Base-by-base conservation (phyloP, 2,113 vertebrate genomes). In the Lepus europaeus region DNA sequence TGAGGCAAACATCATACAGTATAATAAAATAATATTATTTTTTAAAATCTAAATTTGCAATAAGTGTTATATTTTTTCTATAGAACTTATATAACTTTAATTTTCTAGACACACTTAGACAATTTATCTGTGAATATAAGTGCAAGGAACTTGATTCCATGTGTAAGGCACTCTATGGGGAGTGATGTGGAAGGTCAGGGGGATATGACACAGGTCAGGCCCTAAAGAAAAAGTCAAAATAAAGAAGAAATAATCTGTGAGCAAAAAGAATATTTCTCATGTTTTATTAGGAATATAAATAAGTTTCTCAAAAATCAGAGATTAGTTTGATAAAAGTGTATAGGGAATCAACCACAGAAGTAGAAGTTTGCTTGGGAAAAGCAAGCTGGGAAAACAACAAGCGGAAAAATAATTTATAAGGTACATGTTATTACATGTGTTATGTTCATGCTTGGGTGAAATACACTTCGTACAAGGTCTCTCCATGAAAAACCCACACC, bases 151-250 rank as follows among this genome's bases (percentile, higher is more conserved):
- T 25, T 36, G 33, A 4, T 14, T 77, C 9, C 0, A 33, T 3
- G 2, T 59, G 5, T 20, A 87, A 83, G 29, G 5, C 5, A 12
- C 9, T 56, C 4, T 33, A 0, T 19, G 7, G 68, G 16, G 19
- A 16, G 9, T 13, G 4, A 3, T 29, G 4, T 17, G 12, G 25
- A 56, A 2, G 3, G 2, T 5, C 36, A 77, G 0, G 1, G 27
- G 25, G 69, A 10, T 11, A 14, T 25, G 33, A 1, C 4, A 3
- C 3, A 2, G 4, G n/a, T 29, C 27, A 68, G 4, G 23, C 5
- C 13, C 1, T 51, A 16, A 64, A 31, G 17, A 45, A 59, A 9
- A n/a, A 19, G 12, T 83, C 39, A 19, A n/a, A 22, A 29, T 23
- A 68, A 14, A 56, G n/a, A 31, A 59, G 68, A 74, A 59, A 31